Conservation (phyloP, 2,113 vertebrate species). For the Apteryx owenii region DNA sequence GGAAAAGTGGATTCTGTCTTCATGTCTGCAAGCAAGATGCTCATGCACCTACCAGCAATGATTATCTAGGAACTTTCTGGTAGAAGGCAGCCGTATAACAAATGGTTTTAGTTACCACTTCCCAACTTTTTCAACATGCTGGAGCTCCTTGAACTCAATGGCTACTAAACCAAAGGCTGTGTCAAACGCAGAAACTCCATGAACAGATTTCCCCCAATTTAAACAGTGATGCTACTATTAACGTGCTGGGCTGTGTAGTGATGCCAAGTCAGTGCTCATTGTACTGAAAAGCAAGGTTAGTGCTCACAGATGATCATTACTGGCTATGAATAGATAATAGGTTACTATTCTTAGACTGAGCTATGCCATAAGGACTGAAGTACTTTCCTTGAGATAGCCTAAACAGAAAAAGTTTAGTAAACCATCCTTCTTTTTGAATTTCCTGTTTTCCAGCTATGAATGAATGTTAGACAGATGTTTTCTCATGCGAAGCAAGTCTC, state of each 20-base stretch:
- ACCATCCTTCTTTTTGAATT: background rate
- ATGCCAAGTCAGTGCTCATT: background rate
- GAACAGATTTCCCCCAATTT: background rate
- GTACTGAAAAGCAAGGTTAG: background rate
- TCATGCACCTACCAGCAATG: background rate
- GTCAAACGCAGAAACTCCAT: background rate
- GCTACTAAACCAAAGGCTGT: background rate
- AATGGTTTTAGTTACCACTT: background rate
- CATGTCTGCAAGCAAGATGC: background rate
- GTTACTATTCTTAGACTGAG: background rate
- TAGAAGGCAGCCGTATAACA: background rate
- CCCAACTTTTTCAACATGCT: background rate
- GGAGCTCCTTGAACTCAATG: background rate
- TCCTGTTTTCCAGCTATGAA: slow-evolving; percentile 2
- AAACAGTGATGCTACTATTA: background rate
- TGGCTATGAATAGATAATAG: background rate
- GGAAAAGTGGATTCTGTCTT: background rate
- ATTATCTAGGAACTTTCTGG: background rate
- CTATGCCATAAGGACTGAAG: background rate
- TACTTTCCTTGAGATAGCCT: background rate
- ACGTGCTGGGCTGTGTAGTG: background rate
- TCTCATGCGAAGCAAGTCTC: background rate
- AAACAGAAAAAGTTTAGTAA: background rate
- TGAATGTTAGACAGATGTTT: slow-evolving; percentile 26
- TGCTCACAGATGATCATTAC: background rate